phyloP scores from a whole-genome alignment of 2,888 invertebrate genomes.

The Synanthedon andrenaeformis region DNA sequence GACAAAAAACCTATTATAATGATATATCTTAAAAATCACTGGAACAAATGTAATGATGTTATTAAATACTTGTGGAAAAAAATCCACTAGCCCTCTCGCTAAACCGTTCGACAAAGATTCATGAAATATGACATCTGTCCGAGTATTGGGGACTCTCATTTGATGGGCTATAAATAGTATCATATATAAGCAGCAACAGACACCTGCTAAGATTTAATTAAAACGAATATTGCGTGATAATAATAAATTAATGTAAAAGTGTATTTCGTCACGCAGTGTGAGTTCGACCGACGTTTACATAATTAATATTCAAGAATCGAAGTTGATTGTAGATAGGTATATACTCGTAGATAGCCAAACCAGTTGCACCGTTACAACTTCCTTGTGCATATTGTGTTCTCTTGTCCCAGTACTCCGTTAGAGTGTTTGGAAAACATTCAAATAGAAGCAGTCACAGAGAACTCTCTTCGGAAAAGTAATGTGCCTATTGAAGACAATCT shows the following conservation, averaged over 20 bases:
- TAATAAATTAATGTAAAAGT: slow-evolving; percentile 9
- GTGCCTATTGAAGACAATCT: not conserved
- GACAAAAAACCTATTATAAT: no score
- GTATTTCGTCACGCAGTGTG: slow-evolving; percentile 11
- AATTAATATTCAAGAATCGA: slow-evolving; percentile 9
- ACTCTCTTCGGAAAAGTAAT: no score
- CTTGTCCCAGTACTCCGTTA: no score
- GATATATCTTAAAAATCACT: no score
- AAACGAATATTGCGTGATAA: slow-evolving; percentile 10
- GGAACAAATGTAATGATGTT: no score
- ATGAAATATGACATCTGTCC: no score
- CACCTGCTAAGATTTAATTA: slow-evolving; percentile 2
- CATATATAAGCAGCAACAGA: slow-evolving; percentile 13
- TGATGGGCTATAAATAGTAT: slow-evolving; percentile 10
- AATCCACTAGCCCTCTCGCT: no score
- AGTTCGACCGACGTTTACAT: slow-evolving; percentile 5
- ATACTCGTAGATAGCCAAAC: slow-evolving; percentile 4
- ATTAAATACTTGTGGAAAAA: no score
- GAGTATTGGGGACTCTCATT: no score
- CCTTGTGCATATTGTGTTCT: not conserved
- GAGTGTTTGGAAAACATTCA: no score
- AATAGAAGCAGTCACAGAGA: no score
- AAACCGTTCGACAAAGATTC: no score
- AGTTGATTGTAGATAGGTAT: not conserved
- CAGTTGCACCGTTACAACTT: slow-evolving; percentile 7